These are phyloP conservation scores for Xyliphius kryptos DNA, from an alignment of 2,113 vertebrate genomes.

Conservation along the genomic window DNA sequence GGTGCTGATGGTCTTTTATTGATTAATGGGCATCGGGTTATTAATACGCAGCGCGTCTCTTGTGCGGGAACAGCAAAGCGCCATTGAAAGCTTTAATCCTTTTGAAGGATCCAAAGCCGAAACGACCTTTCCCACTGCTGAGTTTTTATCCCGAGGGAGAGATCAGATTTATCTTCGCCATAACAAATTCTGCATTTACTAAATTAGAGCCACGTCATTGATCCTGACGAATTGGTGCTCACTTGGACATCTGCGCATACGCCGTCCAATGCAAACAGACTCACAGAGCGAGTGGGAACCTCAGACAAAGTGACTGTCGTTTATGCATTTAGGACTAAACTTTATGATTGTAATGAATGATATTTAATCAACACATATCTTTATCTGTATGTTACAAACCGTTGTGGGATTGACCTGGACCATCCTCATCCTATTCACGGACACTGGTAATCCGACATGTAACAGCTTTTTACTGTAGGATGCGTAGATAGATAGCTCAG, in stretches of 20 bases:
- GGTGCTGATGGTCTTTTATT: slow-evolving; percentile 15
- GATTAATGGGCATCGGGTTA: slow-evolving; percentile 25
- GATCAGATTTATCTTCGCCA: neutral
- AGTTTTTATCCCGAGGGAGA: neutral
- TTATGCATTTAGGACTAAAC: too few relatives aligned
- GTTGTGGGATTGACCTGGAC: too few relatives aligned
- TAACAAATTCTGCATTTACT: neutral
- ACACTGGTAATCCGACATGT: too few relatives aligned
- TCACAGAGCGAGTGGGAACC: neutral
- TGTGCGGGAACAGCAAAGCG: slow-evolving; percentile 17
- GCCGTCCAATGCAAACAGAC: neutral
- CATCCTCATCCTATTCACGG: too few relatives aligned
- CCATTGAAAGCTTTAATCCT: slow-evolving; percentile 31
- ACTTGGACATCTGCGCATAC: neutral
- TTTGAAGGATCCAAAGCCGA: slow-evolving; percentile 16
- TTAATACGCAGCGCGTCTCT: slow-evolving; percentile 22
- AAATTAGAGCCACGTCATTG: slow-evolving; percentile 12
- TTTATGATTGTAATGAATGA: too few relatives aligned
- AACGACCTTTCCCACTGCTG: slow-evolving; percentile 1
- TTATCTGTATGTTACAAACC: too few relatives aligned
- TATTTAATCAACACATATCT: too few relatives aligned
- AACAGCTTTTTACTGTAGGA: too few relatives aligned
- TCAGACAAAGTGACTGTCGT: too few relatives aligned
- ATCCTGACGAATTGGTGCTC: neutral
- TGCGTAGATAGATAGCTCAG: too few relatives aligned